These are phyloP conservation scores for Coptotermes formosanus DNA, from an alignment of 1,140 invertebrate species.

Conservation along the genomic window DNA sequence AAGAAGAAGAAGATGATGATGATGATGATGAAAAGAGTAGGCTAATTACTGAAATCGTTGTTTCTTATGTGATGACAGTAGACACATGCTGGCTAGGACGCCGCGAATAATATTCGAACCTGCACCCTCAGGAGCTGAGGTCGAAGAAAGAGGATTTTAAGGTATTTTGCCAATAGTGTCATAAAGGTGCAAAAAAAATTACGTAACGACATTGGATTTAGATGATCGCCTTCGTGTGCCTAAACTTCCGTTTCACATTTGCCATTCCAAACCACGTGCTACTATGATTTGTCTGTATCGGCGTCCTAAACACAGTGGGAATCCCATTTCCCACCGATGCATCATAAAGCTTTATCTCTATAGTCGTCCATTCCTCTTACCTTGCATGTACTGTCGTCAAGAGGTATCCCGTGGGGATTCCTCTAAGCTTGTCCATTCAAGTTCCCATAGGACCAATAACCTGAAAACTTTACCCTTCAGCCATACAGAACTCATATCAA, in stretches of 20 bases:
- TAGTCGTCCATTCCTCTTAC: neutral
- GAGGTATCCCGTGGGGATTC: neutral
- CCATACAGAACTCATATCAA: neutral
- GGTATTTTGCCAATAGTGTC: no score
- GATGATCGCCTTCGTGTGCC: neutral
- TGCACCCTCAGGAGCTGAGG: no score
- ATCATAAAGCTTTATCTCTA: neutral
- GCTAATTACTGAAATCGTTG: no score
- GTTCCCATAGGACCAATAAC: neutral
- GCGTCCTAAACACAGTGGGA: neutral
- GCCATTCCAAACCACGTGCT: neutral
- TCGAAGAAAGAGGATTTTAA: no score
- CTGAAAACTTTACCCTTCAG: conserved; percentile 6
- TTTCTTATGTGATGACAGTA: no score
- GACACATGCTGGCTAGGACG: no score
- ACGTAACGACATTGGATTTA: neutral
- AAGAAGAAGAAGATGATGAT: no score
- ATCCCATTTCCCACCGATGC: neutral
- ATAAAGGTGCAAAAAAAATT: no score
- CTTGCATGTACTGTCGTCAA: neutral
- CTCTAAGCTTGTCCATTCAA: neutral
- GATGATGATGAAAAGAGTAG: no score
- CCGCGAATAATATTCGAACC: no score
- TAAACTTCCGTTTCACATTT: neutral
- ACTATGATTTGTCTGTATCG: neutral